Evolutionary conservation across 2,888 invertebrate species (phyloP), one percentile per base, ranked within the genome.

Genomic region (Eudemis profundana): DNA sequence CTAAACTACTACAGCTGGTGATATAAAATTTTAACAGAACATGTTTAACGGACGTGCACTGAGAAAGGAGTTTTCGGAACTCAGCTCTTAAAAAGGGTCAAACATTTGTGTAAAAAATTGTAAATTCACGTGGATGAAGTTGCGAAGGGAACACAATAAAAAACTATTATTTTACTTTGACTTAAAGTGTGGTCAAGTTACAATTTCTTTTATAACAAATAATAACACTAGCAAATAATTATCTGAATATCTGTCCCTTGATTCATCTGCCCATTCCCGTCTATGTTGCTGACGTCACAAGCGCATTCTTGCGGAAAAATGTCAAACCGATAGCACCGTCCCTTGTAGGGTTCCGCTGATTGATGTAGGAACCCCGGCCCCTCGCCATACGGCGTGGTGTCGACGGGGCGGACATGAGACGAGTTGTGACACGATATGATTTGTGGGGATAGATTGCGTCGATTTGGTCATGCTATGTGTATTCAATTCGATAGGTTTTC

Each of bases 261-360:
- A 33, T 40, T 29, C 33, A 49, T 63, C 63, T 63, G 47, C 15
- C 4, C 36, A 5, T 29, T 2, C 3, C 3, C 7, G 8, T 40
- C 47, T 63, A 21, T 49, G 42, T 4, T 14, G 15, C 54, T 56
- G 19, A 42, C 56, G 29, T 56, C 47, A 62, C 40, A 38, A 49
- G 21, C 40, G 54, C 63, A 63, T 49, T 56, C 63, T 63, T 49
- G 63, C 33, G 63, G 56, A 63, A 63, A 63, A 63, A 56, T 63
- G 56, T 56, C 63, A 56, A 63, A 56, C 56, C 63, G 40, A 63
- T 49, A 21, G 40, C 56, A 29, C 29, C 19, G 42, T 19, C 42
- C 56, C 54, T 56, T 15, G n/a, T 19, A n/a, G 27, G 60, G 49
- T 21, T 42, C 42, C 56, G 27, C 56, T 63, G 63, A 63, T 63